Evolutionary conservation across 2,888 invertebrate genomes (phyloP), one percentile per base, ranked within the genome.

Genomic region (Lasiommata megera): DNA sequence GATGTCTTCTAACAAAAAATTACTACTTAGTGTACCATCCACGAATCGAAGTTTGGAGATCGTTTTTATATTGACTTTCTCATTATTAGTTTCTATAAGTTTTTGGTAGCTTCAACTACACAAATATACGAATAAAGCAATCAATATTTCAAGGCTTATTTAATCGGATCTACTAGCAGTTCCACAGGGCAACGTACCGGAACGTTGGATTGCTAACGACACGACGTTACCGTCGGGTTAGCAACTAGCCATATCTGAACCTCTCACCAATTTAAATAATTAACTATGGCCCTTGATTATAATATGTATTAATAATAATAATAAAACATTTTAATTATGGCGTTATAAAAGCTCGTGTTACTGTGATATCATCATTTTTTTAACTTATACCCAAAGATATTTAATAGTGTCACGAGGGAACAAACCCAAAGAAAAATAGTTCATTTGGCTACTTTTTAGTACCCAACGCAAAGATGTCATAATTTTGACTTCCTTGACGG

Each of bases 301-400:
- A 34, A 9, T 29, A 28, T 8, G 28, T 28, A 28, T 28, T 29
- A 44, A 28, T 44, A 44, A 44, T 28, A 44, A 44, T 28, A 44
- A 14, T n/a, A n/a, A 12, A 29, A 44, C 44, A 23, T 44, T 28
- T 44, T 44, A 44, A 44, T 44, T 44, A 44, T 29, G 44, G 28
- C 14, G 12, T 12, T 28, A 43, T 23, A 43, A 43, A 23, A 28
- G 34, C 34, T 34, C 34, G 11, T 34, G 34, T 34, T 34, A 1
- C 34, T 1, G 23, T 23, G 23, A 23, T 23, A 23, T 23, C 2
- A 23, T 23, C 5, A 3, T 23, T 23, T 23, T 23, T 23, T 12
- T n/a, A n/a, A n/a, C n/a, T n/a, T n/a, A n/a, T n/a, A 29, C 12
- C 28, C 28, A 28, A 3, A 12, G 44, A 44, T 14, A 28, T 12